Evolutionary conservation across 1,140 invertebrate species (phyloP).

Genomic region (Rhizoglyphus robini): DNA sequence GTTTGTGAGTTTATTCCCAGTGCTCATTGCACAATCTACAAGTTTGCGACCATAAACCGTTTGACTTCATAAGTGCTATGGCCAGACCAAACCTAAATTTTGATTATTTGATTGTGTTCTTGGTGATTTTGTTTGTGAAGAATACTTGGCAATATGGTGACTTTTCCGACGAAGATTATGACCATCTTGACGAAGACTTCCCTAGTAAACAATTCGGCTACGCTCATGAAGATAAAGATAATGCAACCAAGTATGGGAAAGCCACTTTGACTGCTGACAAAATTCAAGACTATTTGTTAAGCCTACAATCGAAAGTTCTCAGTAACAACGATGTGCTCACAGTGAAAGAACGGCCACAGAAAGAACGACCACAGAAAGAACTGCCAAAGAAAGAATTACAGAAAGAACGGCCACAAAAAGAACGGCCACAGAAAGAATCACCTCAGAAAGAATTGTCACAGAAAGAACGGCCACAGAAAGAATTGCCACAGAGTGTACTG

Average conservation of each 20-base stretch:
- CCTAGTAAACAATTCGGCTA: background rate
- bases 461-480: background rate
- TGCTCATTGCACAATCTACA: too few relatives aligned
- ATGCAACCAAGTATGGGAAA: background rate
- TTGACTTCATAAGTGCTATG: too few relatives aligned
- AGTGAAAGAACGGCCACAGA: background rate
- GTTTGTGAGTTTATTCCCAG: too few relatives aligned
- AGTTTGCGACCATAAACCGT: too few relatives aligned
- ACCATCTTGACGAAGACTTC: background rate
- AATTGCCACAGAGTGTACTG: background rate
- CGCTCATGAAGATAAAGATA: background rate
- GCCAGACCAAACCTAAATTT: too few relatives aligned
- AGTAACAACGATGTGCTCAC: background rate
- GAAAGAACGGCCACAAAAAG: background rate
- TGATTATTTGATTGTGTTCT: too few relatives aligned
- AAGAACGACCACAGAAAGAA: background rate
- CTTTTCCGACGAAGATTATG: conserved; percentile 1
- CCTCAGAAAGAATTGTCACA: background rate
- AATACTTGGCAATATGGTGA: background rate
- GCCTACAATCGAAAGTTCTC: background rate
- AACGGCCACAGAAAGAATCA: background rate
- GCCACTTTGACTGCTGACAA: background rate
- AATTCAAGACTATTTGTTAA: background rate
- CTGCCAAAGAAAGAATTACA: background rate
- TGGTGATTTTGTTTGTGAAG: too few relatives aligned